Percentiles rank a stretch among this genome's conserved stretches.
Conservation (phyloP, 1,140 invertebrate genomes). For the Cheumatopsyche charites region DNA sequence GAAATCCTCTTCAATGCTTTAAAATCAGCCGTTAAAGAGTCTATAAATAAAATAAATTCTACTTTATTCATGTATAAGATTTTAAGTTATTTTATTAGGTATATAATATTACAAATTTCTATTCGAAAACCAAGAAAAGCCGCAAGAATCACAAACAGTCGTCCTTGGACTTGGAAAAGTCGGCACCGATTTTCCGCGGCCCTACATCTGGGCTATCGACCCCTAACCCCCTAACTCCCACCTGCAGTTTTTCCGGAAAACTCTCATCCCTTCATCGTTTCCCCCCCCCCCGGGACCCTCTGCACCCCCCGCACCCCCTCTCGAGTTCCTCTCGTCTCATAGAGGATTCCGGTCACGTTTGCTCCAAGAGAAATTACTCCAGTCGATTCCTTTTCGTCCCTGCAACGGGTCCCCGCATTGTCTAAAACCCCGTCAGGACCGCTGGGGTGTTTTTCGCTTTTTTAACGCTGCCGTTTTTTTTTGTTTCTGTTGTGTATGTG, state of each 20-base stretch:
- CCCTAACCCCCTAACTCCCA: not conserved
- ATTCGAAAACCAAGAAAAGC: no score
- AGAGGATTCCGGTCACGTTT: constrained; percentile 46
- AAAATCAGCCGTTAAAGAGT: no score
- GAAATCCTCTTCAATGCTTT: no score
- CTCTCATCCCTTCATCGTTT: not conserved
- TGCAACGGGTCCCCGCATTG: constrained; percentile 5
- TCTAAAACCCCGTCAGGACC: constrained; percentile 23
- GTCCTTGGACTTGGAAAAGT: constrained; percentile 5
- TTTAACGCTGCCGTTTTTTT: not conserved
- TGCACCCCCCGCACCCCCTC: not conserved
- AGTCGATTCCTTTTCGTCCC: constrained; percentile 47
- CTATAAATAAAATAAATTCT: no score
- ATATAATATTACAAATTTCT: no score
- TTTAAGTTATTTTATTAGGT: no score
- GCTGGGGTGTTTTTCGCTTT: constrained; percentile 13
- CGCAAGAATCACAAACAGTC: not conserved
- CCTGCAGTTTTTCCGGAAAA: constrained; percentile 27
- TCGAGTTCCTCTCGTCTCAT: constrained; percentile 35
- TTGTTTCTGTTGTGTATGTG: no score
- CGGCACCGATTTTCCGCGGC: constrained; percentile 9
- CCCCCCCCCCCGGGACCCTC: constrained; percentile 7
- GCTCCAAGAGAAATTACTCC: constrained; percentile 47
- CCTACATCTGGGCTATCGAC: not conserved
- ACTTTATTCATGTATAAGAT: no score